Evolutionary conservation across 2,797 vertebrate genomes (phyloP).

Genomic region (Hippocampus kuda): DNA sequence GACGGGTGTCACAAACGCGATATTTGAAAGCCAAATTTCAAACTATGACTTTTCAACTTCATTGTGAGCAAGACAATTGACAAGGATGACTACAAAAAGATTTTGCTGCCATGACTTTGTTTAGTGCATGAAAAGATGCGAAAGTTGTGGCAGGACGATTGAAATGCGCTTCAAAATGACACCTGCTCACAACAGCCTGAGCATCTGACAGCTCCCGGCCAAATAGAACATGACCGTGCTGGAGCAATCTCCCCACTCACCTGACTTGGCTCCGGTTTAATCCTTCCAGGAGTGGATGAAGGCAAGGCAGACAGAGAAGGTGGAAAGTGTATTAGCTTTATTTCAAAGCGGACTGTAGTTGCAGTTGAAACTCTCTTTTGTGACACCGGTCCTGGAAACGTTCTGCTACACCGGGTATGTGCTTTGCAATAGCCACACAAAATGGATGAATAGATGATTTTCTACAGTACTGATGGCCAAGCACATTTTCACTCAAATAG

Average conservation of each 20-base stretch:
- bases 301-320: background rate
- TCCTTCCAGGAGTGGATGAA: background rate
- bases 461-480: no score
- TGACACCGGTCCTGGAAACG: no score
- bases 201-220: background rate
- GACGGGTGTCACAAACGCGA: background rate
- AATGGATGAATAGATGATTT: no score
- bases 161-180: background rate
- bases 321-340: background rate
- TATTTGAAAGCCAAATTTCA: background rate
- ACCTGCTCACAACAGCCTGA: background rate
- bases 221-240: background rate
- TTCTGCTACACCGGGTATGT: no score
- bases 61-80: background rate
- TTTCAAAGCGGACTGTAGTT: no score
- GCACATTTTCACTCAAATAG: no score
- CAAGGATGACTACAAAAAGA: background rate
- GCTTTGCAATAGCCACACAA: no score
- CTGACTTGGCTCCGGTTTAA: no score
- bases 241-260: no score
- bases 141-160: background rate
- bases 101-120: no score
- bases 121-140: background rate
- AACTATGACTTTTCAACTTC: no score
- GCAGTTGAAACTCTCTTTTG: no score